Percentiles rank a stretch among this genome's conserved stretches.
Evolutionary conservation across 2,797 vertebrate genomes (phyloP).

Genomic region (Meda fulgida): DNA sequence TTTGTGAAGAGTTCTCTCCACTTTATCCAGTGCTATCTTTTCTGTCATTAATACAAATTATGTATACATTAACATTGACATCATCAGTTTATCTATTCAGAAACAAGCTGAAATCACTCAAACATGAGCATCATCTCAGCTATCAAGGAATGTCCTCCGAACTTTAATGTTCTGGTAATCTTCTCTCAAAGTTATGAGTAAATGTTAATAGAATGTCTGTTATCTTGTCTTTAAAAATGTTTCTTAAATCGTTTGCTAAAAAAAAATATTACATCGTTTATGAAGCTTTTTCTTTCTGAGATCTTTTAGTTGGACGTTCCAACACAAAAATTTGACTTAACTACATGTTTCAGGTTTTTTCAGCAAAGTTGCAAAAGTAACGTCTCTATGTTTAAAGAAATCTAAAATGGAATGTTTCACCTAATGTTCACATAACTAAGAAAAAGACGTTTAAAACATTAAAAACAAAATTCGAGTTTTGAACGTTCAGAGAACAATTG

Average conservation of each 20-base stretch:
- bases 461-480: rapidly evolving
- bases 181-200: neutral
- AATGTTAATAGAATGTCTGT: neutral
- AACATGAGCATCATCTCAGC: neutral
- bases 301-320: neutral
- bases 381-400: neutral
- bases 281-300: no score
- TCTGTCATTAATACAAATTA: neutral
- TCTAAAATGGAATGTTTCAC: neutral
- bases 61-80: no score
- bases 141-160: neutral
- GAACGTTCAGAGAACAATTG: no score
- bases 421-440: neutral
- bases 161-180: neutral
- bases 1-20: neutral
- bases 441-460: no score
- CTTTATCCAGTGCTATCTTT: neutral
- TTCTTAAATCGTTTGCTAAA: neutral
- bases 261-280: no score
- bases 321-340: no score
- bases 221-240: neutral
- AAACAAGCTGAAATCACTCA: neutral
- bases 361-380: neutral
- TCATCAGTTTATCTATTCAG: neutral
- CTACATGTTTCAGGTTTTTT: neutral